phyloP scores from a whole-genome alignment of 2,113 vertebrate species.

The Amazona guildingii region DNA sequence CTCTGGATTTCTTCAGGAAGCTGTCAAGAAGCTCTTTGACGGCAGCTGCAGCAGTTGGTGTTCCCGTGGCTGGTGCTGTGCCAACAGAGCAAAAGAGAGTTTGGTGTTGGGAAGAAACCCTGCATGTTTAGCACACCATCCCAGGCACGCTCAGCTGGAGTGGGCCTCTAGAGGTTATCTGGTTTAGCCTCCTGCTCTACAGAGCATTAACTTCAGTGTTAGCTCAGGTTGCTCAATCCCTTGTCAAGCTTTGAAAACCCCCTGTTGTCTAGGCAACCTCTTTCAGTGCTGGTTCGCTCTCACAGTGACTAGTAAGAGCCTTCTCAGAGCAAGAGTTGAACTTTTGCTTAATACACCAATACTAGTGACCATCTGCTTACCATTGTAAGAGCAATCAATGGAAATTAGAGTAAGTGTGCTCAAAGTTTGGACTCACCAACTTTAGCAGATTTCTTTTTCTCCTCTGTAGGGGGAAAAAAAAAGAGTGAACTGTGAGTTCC shows the following conservation, averaged over 20 bases:
- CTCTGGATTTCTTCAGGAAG: slow-evolving; percentile 72
- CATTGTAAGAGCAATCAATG: not conserved
- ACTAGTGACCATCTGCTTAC: not conserved
- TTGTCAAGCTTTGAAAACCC: not conserved
- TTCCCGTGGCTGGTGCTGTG: not conserved
- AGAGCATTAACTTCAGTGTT: not conserved
- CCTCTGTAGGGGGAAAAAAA: not conserved
- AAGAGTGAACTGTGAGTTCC: not conserved
- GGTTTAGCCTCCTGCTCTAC: not conserved
- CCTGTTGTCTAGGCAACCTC: not conserved
- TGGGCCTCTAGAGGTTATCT: not conserved
- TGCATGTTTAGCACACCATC: not conserved
- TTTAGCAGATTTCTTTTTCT: slow-evolving; percentile 63
- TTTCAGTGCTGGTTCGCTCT: not conserved
- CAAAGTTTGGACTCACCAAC: slow-evolving; percentile 54
- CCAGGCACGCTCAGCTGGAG: not conserved
- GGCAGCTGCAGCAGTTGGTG: not conserved
- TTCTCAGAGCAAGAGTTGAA: not conserved
- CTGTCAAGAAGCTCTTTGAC: not conserved
- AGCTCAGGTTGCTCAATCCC: not conserved
- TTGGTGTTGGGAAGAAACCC: not conserved
- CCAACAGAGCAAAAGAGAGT: not conserved
- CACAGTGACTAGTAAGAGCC: not conserved
- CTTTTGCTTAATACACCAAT: not conserved
- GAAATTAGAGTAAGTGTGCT: not conserved